Evolutionary conservation across 2,797 vertebrate species (phyloP), one percentile per base, ranked within the genome.

Genomic region (Pteronotus mesoamericanus): DNA sequence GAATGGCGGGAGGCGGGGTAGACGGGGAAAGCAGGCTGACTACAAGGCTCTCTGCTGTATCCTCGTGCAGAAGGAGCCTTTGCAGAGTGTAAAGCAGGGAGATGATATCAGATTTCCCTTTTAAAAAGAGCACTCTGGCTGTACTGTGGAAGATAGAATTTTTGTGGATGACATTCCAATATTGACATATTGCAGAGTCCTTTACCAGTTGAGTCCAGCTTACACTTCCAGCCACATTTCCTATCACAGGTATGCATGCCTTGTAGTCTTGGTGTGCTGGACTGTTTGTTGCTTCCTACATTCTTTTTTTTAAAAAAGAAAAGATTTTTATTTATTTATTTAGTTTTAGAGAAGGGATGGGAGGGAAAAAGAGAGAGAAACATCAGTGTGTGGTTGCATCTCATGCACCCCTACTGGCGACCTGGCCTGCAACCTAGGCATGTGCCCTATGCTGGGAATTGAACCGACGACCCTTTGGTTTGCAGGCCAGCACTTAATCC

Each of bases 1-100:
- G 8, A 11, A 1, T 22, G 11, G 18, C 0, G 5, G 42, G 64
- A 10, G 44, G 22, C 8, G 0, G 1, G 12, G 18, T 37, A 2
- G 10, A 15, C 8, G 57, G 74, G 9, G n/a, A 71, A 64, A 39
- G 4, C 11, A 51, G 37, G 68, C 37, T 15, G 7, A 5, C 24
- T 9, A 2, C 4, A 29, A 64, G 48, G n/a, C 55, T 71, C 46
- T 61, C n/a, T 84, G 11, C 34, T 71, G 19, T 14, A 32, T 64
- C 26, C 37, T 74, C 19, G 0, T 10, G 4, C 53, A 39, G 61
- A 51, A 11, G 61, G 55, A 88, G 29, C 1, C 11, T 92, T 77
- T 4, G 5, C 59, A 34, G 10, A 19, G 5, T 10, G 4, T 9
- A 48, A 57, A 55, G 68, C 29, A 39, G 39, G 26, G 39, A 53